phyloP scores from a whole-genome alignment of 2,888 invertebrate genomes.

The Scaptomyza flava region DNA sequence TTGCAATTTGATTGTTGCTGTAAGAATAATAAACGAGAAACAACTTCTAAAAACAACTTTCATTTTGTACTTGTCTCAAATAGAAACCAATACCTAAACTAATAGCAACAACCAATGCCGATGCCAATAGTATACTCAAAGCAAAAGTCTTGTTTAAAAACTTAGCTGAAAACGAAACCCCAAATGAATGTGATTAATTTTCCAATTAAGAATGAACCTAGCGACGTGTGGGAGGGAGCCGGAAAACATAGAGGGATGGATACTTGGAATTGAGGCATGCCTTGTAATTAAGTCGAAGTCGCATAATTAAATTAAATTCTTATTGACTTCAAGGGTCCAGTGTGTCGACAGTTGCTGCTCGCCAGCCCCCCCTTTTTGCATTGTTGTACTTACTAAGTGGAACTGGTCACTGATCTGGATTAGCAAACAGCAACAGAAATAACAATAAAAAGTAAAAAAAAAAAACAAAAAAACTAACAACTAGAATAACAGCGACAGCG shows the following conservation, averaged over 20 bases:
- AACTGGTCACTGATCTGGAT: slow-evolving; percentile 80
- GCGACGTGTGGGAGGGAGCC: slow-evolving; percentile 11
- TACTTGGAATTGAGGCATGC: slow-evolving; percentile 25
- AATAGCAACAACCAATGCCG: slow-evolving; percentile 1
- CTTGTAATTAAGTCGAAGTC: slow-evolving; percentile 78
- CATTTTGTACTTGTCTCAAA: slow-evolving; percentile 66
- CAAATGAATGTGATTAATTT: slow-evolving; percentile 62
- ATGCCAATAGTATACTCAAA: slow-evolving; percentile 22
- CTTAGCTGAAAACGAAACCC: slow-evolving; percentile 27
- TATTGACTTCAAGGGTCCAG: slow-evolving; percentile 61
- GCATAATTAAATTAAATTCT: slow-evolving; percentile 82
- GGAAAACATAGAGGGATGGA: neutral
- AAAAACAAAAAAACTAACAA: slow-evolving; percentile 8
- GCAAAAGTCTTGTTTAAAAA: slow-evolving; percentile 16
- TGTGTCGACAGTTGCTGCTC: slow-evolving; percentile 3
- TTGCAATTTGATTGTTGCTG: slow-evolving; percentile 56
- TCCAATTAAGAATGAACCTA: slow-evolving; percentile 52
- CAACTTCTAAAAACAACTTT: slow-evolving; percentile 77
- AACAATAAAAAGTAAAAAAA: slow-evolving; percentile 1
- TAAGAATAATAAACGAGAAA: slow-evolving; percentile 72
- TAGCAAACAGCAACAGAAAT: slow-evolving; percentile 58
- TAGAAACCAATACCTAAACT: slow-evolving; percentile 29
- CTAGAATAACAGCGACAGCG: slow-evolving; percentile 25
- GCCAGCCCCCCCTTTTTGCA: slow-evolving; percentile 38
- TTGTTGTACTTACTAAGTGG: slow-evolving; percentile 74